These are phyloP conservation scores for Paedocypris micromegethes DNA, from an alignment of 2,797 vertebrate genomes.

Conservation along the genomic window DNA sequence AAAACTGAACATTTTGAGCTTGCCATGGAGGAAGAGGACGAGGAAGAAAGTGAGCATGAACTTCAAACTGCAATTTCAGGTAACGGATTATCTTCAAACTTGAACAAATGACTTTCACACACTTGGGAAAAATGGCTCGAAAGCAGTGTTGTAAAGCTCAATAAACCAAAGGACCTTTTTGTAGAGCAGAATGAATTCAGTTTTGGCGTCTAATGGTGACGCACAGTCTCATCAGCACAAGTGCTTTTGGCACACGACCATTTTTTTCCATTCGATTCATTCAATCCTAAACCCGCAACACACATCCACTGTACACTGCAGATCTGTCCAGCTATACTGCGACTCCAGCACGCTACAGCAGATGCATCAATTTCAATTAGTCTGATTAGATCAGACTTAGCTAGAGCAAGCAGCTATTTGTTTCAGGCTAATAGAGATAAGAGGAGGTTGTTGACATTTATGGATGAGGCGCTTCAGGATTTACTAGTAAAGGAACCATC, in stretches of 20 bases:
- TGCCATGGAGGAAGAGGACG: slow-evolving; percentile 59
- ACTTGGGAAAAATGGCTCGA: too few species aligned
- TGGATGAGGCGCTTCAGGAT: slow-evolving; percentile 18
- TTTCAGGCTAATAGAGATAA: slow-evolving; percentile 56
- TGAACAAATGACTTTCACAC: too few species aligned
- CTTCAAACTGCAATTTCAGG: slow-evolving; percentile 51
- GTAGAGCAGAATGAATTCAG: slow-evolving; percentile 11
- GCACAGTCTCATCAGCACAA: slow-evolving; percentile 22
- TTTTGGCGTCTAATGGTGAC: background rate
- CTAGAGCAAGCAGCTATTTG: slow-evolving; percentile 39
- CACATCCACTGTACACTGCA: slow-evolving; percentile 43
- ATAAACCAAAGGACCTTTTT: slow-evolving; percentile 5
- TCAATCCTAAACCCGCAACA: slow-evolving; percentile 22
- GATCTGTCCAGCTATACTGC: slow-evolving; percentile 33
- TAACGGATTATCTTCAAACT: slow-evolving; percentile 36
- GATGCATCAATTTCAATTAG: slow-evolving; percentile 60
- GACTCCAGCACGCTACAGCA: slow-evolving; percentile 24
- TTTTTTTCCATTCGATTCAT: background rate
- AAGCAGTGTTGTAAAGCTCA: background rate
- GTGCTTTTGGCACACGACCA: slow-evolving; percentile 35
- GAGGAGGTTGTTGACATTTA: slow-evolving; percentile 33
- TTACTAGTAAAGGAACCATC: slow-evolving; percentile 3
- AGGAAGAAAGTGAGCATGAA: slow-evolving; percentile 43
- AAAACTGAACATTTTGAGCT: slow-evolving; percentile 48
- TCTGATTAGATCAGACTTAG: slow-evolving; percentile 56